Percentiles rank a stretch among this genome's conserved stretches.
Evolutionary conservation across 2,888 invertebrate genomes (phyloP).

Genomic region (Synanthedon myopaeformis): DNA sequence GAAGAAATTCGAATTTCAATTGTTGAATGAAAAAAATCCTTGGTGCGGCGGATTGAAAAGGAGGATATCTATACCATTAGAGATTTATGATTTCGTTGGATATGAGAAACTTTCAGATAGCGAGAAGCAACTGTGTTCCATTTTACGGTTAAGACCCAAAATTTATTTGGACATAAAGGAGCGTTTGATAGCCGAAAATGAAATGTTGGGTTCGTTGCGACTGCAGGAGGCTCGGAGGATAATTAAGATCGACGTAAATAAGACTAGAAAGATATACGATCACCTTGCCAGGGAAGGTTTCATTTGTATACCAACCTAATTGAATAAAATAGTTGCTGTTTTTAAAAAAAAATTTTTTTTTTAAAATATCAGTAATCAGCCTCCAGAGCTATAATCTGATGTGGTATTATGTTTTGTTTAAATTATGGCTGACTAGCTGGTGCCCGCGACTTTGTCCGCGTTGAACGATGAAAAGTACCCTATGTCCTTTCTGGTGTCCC

Average conservation of each 20-base stretch:
- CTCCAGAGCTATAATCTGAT: too few species aligned
- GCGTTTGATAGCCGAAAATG: slow-evolving; percentile 79
- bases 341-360: background rate
- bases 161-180: slow-evolving; percentile 84
- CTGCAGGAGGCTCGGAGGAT: slow-evolving; percentile 85
- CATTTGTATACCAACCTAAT: slow-evolving; percentile 70
- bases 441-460: too few species aligned
- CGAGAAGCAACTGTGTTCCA: slow-evolving; percentile 84
- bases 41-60: slow-evolving; percentile 26
- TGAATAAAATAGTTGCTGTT: slow-evolving; percentile 5
- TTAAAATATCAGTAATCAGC: too few species aligned
- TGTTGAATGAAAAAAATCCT: slow-evolving; percentile 30
- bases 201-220: slow-evolving; percentile 79
- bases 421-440: too few species aligned
- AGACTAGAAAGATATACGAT: slow-evolving; percentile 89
- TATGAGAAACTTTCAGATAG: slow-evolving; percentile 77
- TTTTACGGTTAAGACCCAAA: slow-evolving; percentile 79
- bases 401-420: too few species aligned
- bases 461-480: too few species aligned
- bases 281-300: slow-evolving; percentile 79
- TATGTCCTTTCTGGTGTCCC: too few species aligned
- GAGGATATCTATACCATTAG: slow-evolving; percentile 56
- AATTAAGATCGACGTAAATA: slow-evolving; percentile 94
- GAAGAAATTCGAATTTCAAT: slow-evolving; percentile 44
- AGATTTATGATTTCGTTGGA: slow-evolving; percentile 81